Percentiles rank a stretch among this genome's conserved stretches.
Evolutionary conservation across 2,797 vertebrate genomes (phyloP).

Genomic region (Nannoperca obscura): DNA sequence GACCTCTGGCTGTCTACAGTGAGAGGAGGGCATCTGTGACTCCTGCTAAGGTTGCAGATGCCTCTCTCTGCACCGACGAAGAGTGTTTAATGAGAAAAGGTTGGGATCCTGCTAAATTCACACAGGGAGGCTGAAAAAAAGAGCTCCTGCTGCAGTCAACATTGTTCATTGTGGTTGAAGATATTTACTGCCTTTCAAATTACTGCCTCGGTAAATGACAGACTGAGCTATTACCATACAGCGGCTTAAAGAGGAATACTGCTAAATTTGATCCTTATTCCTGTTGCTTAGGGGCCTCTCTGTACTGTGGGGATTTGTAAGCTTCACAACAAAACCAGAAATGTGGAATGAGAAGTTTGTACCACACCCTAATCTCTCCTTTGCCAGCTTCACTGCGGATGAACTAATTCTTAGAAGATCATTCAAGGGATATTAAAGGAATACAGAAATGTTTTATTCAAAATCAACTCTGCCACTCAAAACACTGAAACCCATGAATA

Average conservation of each 20-base stretch:
- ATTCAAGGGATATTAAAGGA: slow-evolving; percentile 8
- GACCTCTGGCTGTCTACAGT: slow-evolving; percentile 63
- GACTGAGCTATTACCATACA: slow-evolving; percentile 36
- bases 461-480: slow-evolving; percentile 4
- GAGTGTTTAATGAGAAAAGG: slow-evolving; percentile 71
- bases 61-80: slow-evolving; percentile 52
- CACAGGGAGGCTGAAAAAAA: slow-evolving; percentile 26
- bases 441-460: slow-evolving; percentile 18
- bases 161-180: slow-evolving; percentile 46
- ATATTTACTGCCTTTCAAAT: slow-evolving; percentile 62
- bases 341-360: slow-evolving; percentile 25
- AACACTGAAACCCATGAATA: slow-evolving; percentile 1
- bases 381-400: slow-evolving; percentile 5
- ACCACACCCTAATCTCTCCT: slow-evolving; percentile 34
- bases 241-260: slow-evolving; percentile 36
- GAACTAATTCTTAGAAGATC: slow-evolving; percentile 27
- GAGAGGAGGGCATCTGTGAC: slow-evolving; percentile 29
- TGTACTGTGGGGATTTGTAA: slow-evolving; percentile 38
- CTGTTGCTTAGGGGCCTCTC: slow-evolving; percentile 20
- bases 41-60: slow-evolving; percentile 74
- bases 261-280: slow-evolving; percentile 38
- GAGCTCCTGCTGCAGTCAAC: slow-evolving; percentile 41
- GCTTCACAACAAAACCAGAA: slow-evolving; percentile 35
- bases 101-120: slow-evolving; percentile 60
- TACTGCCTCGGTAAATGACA: slow-evolving; percentile 44